Conservation (phyloP, 2,797 vertebrate species). For the Linurgus olivaceus region DNA sequence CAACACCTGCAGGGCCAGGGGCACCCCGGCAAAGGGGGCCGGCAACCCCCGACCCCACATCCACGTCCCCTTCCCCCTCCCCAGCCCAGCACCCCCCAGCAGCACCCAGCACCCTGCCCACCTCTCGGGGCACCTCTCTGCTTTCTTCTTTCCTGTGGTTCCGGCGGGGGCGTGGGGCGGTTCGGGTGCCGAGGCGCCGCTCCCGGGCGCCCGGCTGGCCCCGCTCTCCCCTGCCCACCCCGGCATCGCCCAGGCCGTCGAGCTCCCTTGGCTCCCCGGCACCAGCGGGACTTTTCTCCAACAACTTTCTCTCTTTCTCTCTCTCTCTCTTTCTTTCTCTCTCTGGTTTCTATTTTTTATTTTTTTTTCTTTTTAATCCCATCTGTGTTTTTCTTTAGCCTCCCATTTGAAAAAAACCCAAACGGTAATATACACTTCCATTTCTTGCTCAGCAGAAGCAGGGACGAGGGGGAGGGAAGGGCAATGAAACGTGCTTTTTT, state of each 20-base stretch:
- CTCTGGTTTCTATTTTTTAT: conserved; percentile 44
- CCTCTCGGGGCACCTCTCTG: conserved; percentile 57
- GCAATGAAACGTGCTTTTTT: conserved; percentile 64
- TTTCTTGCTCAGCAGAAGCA: conserved; percentile 75
- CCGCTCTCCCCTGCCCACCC: background rate
- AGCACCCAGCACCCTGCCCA: conserved; percentile 48
- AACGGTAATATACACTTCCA: conserved; percentile 81
- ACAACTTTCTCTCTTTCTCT: conserved; percentile 54
- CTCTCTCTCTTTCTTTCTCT: conserved; percentile 39
- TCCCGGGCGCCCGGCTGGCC: background rate
- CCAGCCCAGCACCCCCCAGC: background rate
- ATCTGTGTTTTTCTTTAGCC: conserved; percentile 84
- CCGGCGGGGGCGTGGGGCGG: background rate
- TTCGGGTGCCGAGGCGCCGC: background rate
- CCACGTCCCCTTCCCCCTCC: accelerated
- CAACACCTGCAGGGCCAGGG: background rate
- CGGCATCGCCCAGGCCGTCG: background rate
- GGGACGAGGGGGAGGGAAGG: conserved; percentile 71
- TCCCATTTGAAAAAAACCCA: conserved; percentile 78
- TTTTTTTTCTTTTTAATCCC: conserved; percentile 77
- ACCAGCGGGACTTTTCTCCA: conserved; percentile 40
- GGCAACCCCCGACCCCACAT: background rate
- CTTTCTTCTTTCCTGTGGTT: conserved; percentile 60
- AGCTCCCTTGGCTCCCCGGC: conserved; percentile 27
- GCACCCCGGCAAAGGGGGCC: accelerated